A percentile compares a stretch with the other conserved stretches of the same genome.
Conservation (phyloP, 2,113 vertebrate genomes). For the Sinocyclocheilus anophthalmus region DNA sequence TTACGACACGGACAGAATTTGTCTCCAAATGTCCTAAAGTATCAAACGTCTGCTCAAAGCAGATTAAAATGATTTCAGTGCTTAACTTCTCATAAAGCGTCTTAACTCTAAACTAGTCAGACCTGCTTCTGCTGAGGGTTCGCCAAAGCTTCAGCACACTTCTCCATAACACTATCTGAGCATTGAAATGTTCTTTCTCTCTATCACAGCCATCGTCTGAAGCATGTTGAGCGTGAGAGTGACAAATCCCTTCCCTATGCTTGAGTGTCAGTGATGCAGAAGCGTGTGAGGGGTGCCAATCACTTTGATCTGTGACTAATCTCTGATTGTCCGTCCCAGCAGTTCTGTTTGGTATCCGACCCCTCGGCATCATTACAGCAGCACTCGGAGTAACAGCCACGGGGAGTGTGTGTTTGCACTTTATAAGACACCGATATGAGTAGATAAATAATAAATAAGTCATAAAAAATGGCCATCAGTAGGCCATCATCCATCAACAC, state of each 20-base stretch:
- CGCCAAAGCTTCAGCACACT: not conserved
- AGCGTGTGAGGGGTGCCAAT: constrained; percentile 62
- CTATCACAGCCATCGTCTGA: constrained; percentile 13
- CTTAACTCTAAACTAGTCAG: constrained; percentile 55
- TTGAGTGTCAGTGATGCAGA: constrained; percentile 11
- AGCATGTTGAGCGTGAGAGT: not conserved
- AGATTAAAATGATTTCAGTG: constrained; percentile 69
- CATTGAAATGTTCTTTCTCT: not conserved
- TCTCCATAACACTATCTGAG: not conserved
- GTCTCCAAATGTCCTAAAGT: constrained; percentile 59
- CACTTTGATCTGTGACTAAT: constrained; percentile 69
- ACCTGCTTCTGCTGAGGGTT: constrained; percentile 8
- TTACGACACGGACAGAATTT: constrained; percentile 63
- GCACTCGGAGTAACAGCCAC: not conserved
- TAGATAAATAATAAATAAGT: not conserved
- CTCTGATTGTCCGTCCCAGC: constrained; percentile 56
- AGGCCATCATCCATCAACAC: not conserved
- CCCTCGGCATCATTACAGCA: not conserved
- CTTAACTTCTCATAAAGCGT: constrained; percentile 62
- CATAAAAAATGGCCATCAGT: not conserved
- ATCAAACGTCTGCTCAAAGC: constrained; percentile 58
- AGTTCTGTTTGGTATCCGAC: constrained; percentile 27
- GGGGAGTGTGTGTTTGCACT: not conserved
- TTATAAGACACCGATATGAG: constrained; percentile 11
- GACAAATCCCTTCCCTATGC: constrained; percentile 26